Conservation (phyloP, 2,888 invertebrate species). For the Agrochola litura region DNA sequence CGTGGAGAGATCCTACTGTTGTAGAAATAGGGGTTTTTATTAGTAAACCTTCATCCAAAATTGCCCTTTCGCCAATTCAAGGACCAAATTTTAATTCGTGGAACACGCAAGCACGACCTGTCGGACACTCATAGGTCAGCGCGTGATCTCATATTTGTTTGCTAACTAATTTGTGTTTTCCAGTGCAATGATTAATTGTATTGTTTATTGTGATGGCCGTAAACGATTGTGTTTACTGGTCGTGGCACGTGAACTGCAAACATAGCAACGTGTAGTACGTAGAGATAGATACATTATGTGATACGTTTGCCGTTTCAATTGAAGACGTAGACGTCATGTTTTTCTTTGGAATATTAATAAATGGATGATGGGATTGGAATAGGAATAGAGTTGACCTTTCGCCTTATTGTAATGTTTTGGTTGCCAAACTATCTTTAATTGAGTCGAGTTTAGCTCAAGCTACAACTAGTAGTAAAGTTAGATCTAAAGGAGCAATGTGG, state of each 20-base stretch:
- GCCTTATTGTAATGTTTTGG: neutral
- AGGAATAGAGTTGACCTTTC: constrained; percentile 2
- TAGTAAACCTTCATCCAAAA: neutral
- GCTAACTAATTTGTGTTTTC: constrained; percentile 64
- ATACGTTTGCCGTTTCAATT: constrained; percentile 51
- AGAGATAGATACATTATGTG: constrained; percentile 5
- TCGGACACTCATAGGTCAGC: constrained; percentile 40
- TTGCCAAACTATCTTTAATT: neutral
- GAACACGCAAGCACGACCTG: constrained; percentile 9
- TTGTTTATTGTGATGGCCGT: constrained; percentile 65
- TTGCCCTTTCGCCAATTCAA: neutral
- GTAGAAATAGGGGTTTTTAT: neutral
- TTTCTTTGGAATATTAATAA: constrained; percentile 34
- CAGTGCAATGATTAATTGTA: constrained; percentile 59
- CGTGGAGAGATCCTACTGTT: neutral
- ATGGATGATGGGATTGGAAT: constrained; percentile 13
- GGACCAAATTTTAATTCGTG: constrained; percentile 8
- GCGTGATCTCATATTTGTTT: constrained; percentile 65
- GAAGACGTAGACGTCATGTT: constrained; percentile 44
- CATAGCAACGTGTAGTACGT: constrained; percentile 34
- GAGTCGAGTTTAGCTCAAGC: neutral
- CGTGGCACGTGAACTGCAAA: constrained; percentile 55
- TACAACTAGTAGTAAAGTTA: neutral
- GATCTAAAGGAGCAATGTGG: neutral
- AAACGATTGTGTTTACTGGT: constrained; percentile 52